A percentile compares a stretch with the other conserved stretches of the same genome.
Evolutionary conservation across 2,113 vertebrate species (phyloP).

Genomic region (Prionailurus bengalensis): DNA sequence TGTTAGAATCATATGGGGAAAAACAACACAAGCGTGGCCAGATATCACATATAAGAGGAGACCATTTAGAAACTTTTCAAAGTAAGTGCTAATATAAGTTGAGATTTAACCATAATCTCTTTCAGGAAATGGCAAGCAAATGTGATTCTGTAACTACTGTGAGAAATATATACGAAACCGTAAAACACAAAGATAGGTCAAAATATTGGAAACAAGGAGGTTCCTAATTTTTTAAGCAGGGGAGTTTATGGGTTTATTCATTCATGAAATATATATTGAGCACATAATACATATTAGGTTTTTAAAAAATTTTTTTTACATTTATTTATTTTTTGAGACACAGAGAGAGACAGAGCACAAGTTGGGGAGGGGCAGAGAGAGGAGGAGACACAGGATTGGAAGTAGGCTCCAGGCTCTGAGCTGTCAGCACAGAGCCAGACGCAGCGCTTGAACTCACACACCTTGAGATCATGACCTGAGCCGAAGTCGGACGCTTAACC

Average conservation of each 20-base stretch:
- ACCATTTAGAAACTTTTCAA: conserved; percentile 23
- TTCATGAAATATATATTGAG: neutral
- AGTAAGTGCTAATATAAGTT: neutral
- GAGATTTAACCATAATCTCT: neutral
- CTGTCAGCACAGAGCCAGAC: too few relatives aligned
- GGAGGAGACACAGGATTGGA: too few relatives aligned
- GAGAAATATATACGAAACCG: neutral
- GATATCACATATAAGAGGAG: neutral
- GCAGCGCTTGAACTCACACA: too few relatives aligned
- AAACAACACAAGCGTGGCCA: neutral
- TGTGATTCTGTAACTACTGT: neutral
- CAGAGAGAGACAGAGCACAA: too few relatives aligned
- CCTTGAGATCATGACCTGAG: too few relatives aligned
- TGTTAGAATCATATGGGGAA: neutral
- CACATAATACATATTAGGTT: neutral
- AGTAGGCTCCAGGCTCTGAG: too few relatives aligned
- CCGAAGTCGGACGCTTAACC: too few relatives aligned
- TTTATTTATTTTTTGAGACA: too few relatives aligned
- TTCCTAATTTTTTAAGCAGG: conserved; percentile 27
- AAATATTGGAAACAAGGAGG: neutral
- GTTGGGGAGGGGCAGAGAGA: too few relatives aligned
- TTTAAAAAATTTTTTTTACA: too few relatives aligned
- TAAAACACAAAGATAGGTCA: neutral
- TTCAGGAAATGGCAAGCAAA: neutral
- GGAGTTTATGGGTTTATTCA: neutral